Percentiles rank a stretch among this genome's conserved stretches.
phyloP scores from a whole-genome alignment of 2,797 vertebrate genomes.

The Botia kubotai region DNA sequence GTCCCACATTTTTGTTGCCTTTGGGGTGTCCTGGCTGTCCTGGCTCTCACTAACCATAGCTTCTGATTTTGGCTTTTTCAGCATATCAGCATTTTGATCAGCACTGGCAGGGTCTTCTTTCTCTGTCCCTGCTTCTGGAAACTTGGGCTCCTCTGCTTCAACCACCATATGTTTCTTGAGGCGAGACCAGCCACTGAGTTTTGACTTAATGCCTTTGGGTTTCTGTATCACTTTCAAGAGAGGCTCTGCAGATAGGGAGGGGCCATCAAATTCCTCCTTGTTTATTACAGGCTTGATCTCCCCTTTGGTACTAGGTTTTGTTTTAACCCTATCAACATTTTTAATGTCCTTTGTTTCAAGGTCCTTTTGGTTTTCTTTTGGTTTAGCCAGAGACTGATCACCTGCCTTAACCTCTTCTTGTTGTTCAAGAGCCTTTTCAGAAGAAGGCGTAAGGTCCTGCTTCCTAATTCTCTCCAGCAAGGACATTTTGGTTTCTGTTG shows the following conservation, averaged over 20 bases:
- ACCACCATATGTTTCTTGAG: conserved; percentile 92
- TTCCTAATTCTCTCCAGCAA: conserved; percentile 58
- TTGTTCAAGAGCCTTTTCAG: conserved; percentile 44
- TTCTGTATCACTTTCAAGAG: conserved; percentile 73
- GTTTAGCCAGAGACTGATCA: conserved; percentile 49
- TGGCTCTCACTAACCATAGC: conserved; percentile 51
- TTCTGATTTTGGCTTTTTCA: conserved; percentile 38
- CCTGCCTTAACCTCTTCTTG: conserved; percentile 38
- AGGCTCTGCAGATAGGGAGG: conserved; percentile 63
- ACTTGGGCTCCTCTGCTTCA: conserved; percentile 78
- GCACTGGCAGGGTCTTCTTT: conserved; percentile 52
- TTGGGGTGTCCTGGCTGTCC: conserved; percentile 67
- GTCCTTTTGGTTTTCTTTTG: conserved; percentile 46
- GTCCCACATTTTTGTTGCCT: conserved; percentile 90
- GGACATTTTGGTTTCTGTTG: conserved; percentile 40
- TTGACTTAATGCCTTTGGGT: conserved; percentile 74
- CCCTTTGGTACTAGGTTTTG: conserved; percentile 52
- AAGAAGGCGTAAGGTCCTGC: conserved; percentile 36
- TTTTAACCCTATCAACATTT: conserved; percentile 42
- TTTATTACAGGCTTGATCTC: conserved; percentile 45
- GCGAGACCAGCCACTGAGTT: conserved; percentile 85
- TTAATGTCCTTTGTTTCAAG: conserved; percentile 36
- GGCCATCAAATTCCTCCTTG: conserved; percentile 21
- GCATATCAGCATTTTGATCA: conserved; percentile 52
- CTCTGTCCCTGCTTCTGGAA: conserved; percentile 68